phyloP scores from a whole-genome alignment of 2,888 invertebrate genomes.

The Papilio protenor region DNA sequence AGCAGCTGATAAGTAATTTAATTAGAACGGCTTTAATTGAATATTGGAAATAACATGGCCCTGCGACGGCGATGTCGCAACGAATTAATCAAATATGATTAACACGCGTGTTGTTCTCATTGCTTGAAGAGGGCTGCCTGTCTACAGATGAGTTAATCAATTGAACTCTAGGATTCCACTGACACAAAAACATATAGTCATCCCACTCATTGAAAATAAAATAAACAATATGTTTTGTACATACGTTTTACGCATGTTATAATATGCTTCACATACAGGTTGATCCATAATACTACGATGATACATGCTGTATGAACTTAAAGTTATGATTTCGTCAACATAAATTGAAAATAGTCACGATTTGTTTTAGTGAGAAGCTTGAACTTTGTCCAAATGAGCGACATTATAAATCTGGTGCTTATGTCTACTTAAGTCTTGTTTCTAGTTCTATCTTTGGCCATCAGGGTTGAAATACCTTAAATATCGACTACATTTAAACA shows the following conservation, averaged over 20 bases:
- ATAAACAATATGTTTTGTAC: background rate
- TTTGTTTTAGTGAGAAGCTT: background rate
- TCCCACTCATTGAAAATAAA: background rate
- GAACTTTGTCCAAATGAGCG: background rate
- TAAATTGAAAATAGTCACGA: background rate
- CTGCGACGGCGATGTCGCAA: conserved; percentile 59
- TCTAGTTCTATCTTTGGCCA: background rate
- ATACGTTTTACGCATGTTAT: background rate
- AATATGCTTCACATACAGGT: background rate
- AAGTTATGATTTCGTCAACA: background rate
- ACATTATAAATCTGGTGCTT: background rate
- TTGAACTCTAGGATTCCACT: background rate
- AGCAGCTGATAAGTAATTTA: conserved; percentile 75
- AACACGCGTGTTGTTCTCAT: conserved; percentile 47
- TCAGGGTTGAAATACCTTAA: background rate
- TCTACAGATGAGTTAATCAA: background rate
- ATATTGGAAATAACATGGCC: conserved; percentile 67
- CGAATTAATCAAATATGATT: conserved; percentile 71
- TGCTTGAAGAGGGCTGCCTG: conserved; percentile 36
- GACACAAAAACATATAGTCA: background rate
- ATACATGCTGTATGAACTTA: background rate
- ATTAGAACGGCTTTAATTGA: conserved; percentile 75
- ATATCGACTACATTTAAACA: background rate
- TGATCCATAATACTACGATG: background rate
- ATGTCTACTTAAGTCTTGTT: background rate